phyloP scores from a whole-genome alignment of 1,140 invertebrate species.

The Diabrotica undecimpunctata region DNA sequence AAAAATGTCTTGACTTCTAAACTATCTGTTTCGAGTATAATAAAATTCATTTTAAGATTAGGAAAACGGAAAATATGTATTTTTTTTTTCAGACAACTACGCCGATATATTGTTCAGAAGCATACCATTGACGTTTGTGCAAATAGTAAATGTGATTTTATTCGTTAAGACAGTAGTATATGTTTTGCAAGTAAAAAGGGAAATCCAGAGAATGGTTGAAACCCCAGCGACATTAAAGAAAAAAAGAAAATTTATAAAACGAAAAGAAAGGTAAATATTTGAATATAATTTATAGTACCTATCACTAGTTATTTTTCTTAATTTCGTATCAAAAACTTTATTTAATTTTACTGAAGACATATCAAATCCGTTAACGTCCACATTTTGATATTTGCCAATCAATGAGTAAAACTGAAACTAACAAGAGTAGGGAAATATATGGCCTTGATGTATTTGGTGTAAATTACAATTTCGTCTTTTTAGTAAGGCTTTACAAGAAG shows the following conservation, averaged over 20 bases:
- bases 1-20: no score
- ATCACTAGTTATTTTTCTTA: no score
- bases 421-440: no score
- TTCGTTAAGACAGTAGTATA: conserved; percentile 50
- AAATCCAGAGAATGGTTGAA: conserved; percentile 48
- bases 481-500: no score
- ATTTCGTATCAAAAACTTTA: not conserved
- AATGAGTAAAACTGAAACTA: not conserved
- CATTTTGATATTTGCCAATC: not conserved
- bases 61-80: not conserved
- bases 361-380: not conserved
- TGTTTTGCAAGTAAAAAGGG: conserved; percentile 50
- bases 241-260: conserved; percentile 48
- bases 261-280: conserved; percentile 50
- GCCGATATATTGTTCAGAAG: conserved; percentile 21
- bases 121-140: conserved; percentile 40
- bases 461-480: no score
- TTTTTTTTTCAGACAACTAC: conserved; percentile 14
- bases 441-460: no score
- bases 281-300: not conserved
- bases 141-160: conserved; percentile 49
- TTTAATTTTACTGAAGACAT: not conserved
- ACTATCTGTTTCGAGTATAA: no score
- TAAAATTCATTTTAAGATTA: no score
- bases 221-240: conserved; percentile 38